Conservation (phyloP, 2,113 vertebrate genomes). For the Mus musculus region GRCm39 chr1:38436001-38436500, state of each 20-base stretch:
- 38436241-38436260: background rate
- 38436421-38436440: background rate
- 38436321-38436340: background rate
- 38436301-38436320: background rate
- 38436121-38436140: background rate
- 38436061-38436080: background rate
- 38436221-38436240: background rate
- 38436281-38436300: background rate
- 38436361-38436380: background rate
- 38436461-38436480: background rate
- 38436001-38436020: slow-evolving; percentile 40
- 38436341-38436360: background rate
- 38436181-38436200: background rate
- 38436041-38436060: fast-evolving
- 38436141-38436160: background rate
- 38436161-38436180: background rate
- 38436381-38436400: background rate
- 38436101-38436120: background rate
- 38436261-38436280: background rate
- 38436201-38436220: background rate
- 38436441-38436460: background rate
- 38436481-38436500: background rate
- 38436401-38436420: background rate
- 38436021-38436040: background rate
- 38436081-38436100: background rate